Conservation (phyloP, 2,797 vertebrate species). For the Rhynchotus rufescens region DNA sequence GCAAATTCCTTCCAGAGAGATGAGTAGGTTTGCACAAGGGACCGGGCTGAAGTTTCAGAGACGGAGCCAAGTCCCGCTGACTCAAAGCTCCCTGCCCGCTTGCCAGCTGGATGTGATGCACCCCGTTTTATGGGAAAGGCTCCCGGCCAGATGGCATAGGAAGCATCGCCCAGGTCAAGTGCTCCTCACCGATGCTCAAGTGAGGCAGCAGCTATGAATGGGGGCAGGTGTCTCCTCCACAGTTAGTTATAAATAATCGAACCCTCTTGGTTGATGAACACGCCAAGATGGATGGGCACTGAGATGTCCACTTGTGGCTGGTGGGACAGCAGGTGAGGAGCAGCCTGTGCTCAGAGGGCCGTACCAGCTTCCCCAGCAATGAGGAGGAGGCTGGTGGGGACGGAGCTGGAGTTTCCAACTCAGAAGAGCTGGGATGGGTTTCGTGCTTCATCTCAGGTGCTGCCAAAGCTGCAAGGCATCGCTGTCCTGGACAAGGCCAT, state of each 20-base stretch:
- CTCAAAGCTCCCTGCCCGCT: not conserved
- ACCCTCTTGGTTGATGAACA: not conserved
- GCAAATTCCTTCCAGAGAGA: not conserved
- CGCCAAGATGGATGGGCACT: not conserved
- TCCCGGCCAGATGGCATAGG: not conserved
- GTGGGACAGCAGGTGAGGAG: not conserved
- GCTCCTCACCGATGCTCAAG: not conserved
- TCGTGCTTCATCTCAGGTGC: too few species aligned
- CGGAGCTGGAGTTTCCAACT: too few species aligned
- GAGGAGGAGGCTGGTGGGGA: too few species aligned
- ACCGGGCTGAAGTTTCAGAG: not conserved
- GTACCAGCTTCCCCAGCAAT: too few species aligned
- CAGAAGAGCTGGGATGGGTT: too few species aligned
- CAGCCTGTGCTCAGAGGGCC: not conserved
- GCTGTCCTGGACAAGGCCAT: too few species aligned
- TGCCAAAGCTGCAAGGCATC: too few species aligned
- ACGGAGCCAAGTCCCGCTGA: constrained; percentile 8
- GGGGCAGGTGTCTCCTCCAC: not conserved
- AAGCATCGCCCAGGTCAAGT: not conserved
- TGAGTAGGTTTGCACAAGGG: not conserved
- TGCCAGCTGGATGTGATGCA: constrained; percentile 37
- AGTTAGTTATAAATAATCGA: not conserved
- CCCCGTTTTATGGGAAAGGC: not conserved
- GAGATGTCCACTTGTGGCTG: not conserved
- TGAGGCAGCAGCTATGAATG: not conserved